These are phyloP conservation scores for Diglossa cyanea DNA, from an alignment of 2,797 vertebrate genomes.

Conservation along the genomic window DNA sequence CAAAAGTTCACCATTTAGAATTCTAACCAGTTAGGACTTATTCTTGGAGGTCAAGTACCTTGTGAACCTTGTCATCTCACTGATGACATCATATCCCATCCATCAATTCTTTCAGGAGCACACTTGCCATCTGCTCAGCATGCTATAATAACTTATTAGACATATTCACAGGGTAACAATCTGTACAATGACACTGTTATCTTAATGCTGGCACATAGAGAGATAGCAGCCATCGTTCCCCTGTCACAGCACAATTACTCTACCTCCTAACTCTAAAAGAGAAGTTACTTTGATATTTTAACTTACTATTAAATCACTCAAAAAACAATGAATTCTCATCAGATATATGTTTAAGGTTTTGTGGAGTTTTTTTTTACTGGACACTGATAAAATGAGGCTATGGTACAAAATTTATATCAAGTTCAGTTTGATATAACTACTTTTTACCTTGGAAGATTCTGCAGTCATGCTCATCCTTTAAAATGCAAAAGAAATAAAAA, in stretches of 20 bases:
- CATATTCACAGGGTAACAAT: conserved; percentile 79
- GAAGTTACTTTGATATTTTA: conserved; percentile 30
- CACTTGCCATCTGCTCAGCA: conserved; percentile 92
- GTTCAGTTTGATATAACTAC: neutral
- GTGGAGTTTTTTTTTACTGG: neutral
- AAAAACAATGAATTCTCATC: neutral
- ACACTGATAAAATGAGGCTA: neutral
- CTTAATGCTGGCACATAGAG: conserved; percentile 78
- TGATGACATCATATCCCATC: conserved; percentile 98
- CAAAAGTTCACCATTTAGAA: conserved; percentile 86
- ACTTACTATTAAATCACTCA: neutral
- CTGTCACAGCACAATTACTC: conserved; percentile 55
- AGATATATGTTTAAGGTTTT: neutral
- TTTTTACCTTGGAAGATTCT: neutral
- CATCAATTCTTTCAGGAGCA: conserved; percentile 87
- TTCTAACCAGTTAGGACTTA: conserved; percentile 86
- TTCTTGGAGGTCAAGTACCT: conserved; percentile 86
- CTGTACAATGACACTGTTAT: conserved; percentile 81
- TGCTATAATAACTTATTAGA: conserved; percentile 81
- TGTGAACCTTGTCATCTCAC: conserved; percentile 89
- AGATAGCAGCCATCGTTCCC: conserved; percentile 64
- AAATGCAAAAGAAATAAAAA: neutral
- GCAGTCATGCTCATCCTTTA: neutral
- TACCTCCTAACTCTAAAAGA: conserved; percentile 34
- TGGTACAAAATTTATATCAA: neutral